phyloP scores from a whole-genome alignment of 2,888 invertebrate species.

The Lithophane semibrunnea region DNA sequence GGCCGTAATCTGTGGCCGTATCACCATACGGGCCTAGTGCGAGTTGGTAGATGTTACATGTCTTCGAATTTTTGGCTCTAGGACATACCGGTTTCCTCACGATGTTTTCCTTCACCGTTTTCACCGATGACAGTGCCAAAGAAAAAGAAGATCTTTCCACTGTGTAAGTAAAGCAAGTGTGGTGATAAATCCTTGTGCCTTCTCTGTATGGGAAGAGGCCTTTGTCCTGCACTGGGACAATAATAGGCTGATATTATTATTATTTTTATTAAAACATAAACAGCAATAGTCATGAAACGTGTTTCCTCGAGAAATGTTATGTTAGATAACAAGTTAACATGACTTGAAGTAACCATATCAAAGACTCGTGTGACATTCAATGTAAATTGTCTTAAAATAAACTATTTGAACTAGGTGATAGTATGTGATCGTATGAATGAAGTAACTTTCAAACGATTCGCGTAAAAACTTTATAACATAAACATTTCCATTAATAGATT shows the following conservation, averaged over 20 bases:
- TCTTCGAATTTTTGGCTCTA: too few species aligned
- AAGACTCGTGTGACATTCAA: conserved; percentile 6
- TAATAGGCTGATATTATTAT: neutral
- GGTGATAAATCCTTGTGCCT: neutral
- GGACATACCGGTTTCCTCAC: too few species aligned
- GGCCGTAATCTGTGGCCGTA: too few species aligned
- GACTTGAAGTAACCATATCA: conserved; percentile 8
- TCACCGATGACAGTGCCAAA: neutral
- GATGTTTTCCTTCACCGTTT: too few species aligned
- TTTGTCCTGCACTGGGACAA: neutral
- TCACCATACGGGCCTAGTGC: too few species aligned
- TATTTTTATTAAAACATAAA: conserved; percentile 4
- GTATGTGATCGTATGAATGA: conserved; percentile 30
- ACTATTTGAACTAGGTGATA: conserved; percentile 29
- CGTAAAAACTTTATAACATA: neutral
- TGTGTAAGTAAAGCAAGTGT: neutral
- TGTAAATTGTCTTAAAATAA: conserved; percentile 34
- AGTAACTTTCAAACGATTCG: neutral
- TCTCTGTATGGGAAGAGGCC: neutral
- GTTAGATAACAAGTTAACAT: conserved; percentile 10
- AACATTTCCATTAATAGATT: neutral
- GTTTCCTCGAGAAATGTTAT: conserved; percentile 3
- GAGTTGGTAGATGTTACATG: too few species aligned
- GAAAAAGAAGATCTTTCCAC: neutral
- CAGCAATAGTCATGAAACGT: neutral